Evolutionary conservation across 2,888 invertebrate genomes (phyloP), one percentile per base, ranked within the genome.

Genomic region (Tachina fera): DNA sequence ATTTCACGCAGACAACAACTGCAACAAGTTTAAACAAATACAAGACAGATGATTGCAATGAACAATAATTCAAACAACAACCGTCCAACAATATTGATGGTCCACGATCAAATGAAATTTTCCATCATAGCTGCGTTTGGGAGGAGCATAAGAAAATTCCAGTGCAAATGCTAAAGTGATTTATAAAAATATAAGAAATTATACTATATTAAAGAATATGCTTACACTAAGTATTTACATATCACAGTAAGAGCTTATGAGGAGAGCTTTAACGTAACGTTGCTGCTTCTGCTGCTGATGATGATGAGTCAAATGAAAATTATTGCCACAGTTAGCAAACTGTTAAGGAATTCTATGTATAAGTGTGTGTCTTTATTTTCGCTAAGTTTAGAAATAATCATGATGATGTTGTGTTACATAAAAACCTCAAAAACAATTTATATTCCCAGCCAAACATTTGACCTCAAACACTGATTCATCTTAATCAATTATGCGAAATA

Each of bases 391-490:
- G 67, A 53, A 51, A 71, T 67, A 31, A 70, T 49, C 47, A 65
- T 61, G 79, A 67, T 79, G 67, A 56, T 82, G 81, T 45, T 71
- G 85, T 87, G 87, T 87, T 88, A 87, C 87, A 88, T 82, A 87
- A 91, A 86, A 91, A 91, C 91, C 91, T 90, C 91, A 91, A 79
- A 83, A 91, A 91, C 91, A 91, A 91, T 91, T 91, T 91, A 91
- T 91, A 91, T 90, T 91, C 91, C 91, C 91, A 91, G 90, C 91
- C 56, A 91, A 91, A 91, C 91, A 91, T 91, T 91, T 92, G 92
- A 92, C 92, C 92, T 88, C 91, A 90, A 86, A 90, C 91, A 90
- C 91, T 91, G 92, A 92, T 92, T 92, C 92, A 92, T 92, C 92
- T 92, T 92, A 92, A 92, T 92, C 92, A 92, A 92, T 92, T 92